These are phyloP conservation scores for Bostrychus sinensis DNA, from an alignment of 2,113 vertebrate species.

Conservation along the genomic window DNA sequence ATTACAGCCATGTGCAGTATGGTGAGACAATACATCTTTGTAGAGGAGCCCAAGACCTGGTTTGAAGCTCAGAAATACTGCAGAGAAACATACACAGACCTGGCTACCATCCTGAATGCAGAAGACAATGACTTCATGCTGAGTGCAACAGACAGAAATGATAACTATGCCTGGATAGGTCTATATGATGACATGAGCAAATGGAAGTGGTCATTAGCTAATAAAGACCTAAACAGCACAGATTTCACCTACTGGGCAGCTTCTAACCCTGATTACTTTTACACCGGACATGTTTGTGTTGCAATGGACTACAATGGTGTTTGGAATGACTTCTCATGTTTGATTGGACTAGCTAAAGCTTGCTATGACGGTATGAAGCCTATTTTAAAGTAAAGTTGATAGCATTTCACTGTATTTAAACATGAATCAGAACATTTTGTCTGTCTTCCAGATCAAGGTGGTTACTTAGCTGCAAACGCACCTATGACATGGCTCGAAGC, in stretches of 20 bases:
- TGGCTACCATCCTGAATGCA: constrained; percentile 9
- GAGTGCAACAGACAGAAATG: background rate
- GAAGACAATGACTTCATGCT: background rate
- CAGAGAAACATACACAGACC: constrained; percentile 32
- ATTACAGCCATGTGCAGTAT: background rate
- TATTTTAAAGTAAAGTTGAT: background rate
- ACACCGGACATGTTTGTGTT: accelerated
- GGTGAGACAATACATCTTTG: constrained; percentile 19
- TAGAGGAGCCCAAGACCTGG: constrained; percentile 22
- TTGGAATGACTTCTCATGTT: accelerated
- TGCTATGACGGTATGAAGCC: constrained; percentile 32
- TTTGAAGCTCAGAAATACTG: constrained; percentile 30
- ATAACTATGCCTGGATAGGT: constrained; percentile 16
- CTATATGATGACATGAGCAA: constrained; percentile 14
- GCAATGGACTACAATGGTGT: accelerated
- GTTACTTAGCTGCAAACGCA: background rate
- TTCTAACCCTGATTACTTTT: accelerated
- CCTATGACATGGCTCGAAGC: accelerated
- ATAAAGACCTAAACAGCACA: background rate
- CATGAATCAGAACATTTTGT: background rate
- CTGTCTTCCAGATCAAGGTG: constrained; percentile 11
- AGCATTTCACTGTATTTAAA: background rate
- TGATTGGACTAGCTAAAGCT: accelerated
- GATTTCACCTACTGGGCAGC: accelerated
- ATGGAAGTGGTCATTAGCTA: constrained; percentile 28